Evolutionary conservation across 2,113 vertebrate genomes (phyloP), one percentile per base, ranked within the genome.

Genomic region (Pithys albifrons): DNA sequence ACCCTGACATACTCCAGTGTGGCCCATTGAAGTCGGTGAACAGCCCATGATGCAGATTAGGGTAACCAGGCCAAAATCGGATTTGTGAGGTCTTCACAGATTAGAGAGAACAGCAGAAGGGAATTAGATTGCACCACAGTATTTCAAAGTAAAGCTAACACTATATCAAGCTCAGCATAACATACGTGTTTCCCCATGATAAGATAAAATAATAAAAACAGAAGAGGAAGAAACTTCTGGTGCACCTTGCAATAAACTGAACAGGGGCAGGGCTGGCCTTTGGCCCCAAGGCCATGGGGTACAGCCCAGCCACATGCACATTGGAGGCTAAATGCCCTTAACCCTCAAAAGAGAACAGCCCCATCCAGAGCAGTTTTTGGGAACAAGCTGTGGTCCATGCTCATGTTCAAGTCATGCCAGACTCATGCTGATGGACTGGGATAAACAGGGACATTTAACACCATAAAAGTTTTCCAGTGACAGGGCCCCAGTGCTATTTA

Each of bases 11-110:
- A 39, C 24, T 35, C 67, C 67, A 84, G 51, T 5, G 13, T 49
- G 45, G 51, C 45, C 75, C 65, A 71, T 3, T 77, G 84, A 93
- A 89, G 64, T 28, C 51, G 43, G 45, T 15, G 37, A 87, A 77
- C 54, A 61, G 69, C 16, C 52, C n/a, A 18, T 19, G 58, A 83
- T 66, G 65, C 79, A 91, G 51, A 72, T 80, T 72, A 88, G 62
- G 72, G 72, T 37, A 75, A 82, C 73, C 83, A 78, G 82, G 75
- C 52, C 65, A 95, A 90, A 96, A 88, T 95, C 75, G 79, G 87
- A 92, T 92, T 90, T 91, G n/a, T 20, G 45, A 77, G 37, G 57
- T 86, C 73, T 86, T 95, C 81, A 70, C 39, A 93, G 88, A 81
- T 91, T 76, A 95, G 37, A 77, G 28, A 61, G 49, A 76, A 37